These are phyloP conservation scores for Sesamia nonagrioides DNA, from an alignment of 1,140 invertebrate species.

Conservation along the genomic window DNA sequence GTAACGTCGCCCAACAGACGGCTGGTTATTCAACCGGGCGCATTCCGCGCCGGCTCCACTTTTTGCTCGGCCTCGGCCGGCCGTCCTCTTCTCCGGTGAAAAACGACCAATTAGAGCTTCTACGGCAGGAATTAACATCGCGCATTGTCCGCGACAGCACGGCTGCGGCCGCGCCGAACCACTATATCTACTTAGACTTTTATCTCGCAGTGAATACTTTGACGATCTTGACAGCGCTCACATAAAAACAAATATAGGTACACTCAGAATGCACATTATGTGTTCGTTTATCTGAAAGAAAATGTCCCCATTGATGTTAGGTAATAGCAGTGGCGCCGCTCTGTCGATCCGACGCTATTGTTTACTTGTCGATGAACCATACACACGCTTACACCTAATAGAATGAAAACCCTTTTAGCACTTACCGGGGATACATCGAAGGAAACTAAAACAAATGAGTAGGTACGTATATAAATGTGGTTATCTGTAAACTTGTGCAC, in stretches of 20 bases:
- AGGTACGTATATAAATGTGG: neutral
- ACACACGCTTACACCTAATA: slow-evolving; percentile 37
- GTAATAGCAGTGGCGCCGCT: slow-evolving; percentile 69
- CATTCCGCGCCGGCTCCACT: slow-evolving; percentile 83
- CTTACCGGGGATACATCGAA: slow-evolving; percentile 39
- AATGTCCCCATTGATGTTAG: slow-evolving; percentile 57
- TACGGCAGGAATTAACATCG: slow-evolving; percentile 81
- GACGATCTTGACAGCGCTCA: slow-evolving; percentile 56
- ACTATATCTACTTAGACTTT: slow-evolving; percentile 46
- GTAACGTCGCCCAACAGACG: slow-evolving; percentile 71
- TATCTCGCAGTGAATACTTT: slow-evolving; percentile 52
- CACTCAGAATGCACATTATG: slow-evolving; percentile 58
- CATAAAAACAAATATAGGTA: slow-evolving; percentile 55
- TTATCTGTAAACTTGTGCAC: no score
- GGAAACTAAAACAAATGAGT: slow-evolving; percentile 25
- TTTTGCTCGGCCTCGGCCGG: slow-evolving; percentile 74
- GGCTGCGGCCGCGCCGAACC: slow-evolving; percentile 26
- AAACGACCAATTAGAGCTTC: slow-evolving; percentile 85
- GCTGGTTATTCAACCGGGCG: slow-evolving; percentile 85
- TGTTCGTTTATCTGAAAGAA: slow-evolving; percentile 64
- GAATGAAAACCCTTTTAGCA: slow-evolving; percentile 54
- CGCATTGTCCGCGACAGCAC: slow-evolving; percentile 69
- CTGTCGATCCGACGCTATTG: slow-evolving; percentile 58
- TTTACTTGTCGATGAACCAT: slow-evolving; percentile 47
- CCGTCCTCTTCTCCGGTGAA: slow-evolving; percentile 69